Evolutionary conservation across 2,797 vertebrate genomes (phyloP).

Genomic region (Falco concolor): DNA sequence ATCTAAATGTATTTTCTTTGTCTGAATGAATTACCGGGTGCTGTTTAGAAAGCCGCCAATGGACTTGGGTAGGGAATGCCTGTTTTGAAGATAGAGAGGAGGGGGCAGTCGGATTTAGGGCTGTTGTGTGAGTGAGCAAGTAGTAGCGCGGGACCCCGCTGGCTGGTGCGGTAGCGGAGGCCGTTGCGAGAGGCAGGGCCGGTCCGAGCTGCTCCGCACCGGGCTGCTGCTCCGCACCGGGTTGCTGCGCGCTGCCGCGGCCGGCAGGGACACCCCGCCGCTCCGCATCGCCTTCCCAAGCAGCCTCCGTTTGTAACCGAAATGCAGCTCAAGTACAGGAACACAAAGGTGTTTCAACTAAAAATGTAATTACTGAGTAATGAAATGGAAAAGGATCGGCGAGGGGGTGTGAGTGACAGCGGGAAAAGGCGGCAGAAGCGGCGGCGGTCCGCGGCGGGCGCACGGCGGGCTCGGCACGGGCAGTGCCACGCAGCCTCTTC

Average conservation of each 20-base stretch:
- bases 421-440: neutral
- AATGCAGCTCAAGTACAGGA: neutral
- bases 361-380: neutral
- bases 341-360: neutral
- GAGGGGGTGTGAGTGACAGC: neutral
- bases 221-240: neutral
- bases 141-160: fast-evolving
- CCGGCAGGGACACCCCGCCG: neutral
- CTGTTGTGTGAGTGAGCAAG: neutral
- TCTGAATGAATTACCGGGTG: neutral
- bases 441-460: neutral
- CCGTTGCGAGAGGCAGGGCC: neutral
- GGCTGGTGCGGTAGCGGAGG: neutral
- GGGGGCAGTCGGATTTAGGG: neutral
- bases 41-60: neutral
- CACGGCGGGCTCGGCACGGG: neutral
- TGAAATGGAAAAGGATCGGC: neutral
- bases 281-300: neutral
- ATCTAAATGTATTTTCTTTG: neutral
- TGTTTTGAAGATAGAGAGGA: neutral
- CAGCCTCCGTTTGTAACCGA: neutral
- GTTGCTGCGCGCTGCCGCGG: neutral
- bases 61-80: neutral
- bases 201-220: neutral
- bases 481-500: neutral